phyloP scores from a whole-genome alignment of 2,888 invertebrate genomes.

The Zonitis immaculata region DNA sequence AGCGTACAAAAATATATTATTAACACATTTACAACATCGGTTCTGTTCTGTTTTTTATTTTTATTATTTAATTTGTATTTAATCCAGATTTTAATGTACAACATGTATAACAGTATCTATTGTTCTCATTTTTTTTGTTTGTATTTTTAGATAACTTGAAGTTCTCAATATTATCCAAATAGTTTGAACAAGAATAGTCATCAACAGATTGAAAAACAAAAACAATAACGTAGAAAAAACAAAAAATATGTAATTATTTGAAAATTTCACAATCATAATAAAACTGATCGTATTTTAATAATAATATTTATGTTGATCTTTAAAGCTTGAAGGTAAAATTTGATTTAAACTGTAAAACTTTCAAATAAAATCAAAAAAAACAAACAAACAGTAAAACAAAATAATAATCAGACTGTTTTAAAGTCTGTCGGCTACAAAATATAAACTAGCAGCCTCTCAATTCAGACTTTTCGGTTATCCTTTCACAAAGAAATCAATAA shows the following conservation, averaged over 20 bases:
- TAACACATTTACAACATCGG: slow-evolving; percentile 42
- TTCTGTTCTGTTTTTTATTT: slow-evolving; percentile 26
- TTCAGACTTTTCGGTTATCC: slow-evolving; percentile 41
- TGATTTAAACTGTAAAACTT: background rate
- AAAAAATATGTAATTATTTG: background rate
- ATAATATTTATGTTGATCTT: too few relatives aligned
- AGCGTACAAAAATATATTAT: slow-evolving; percentile 50
- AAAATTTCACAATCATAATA: slow-evolving; percentile 11
- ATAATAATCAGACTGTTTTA: background rate
- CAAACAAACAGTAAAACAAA: slow-evolving; percentile 10
- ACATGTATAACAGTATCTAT: slow-evolving; percentile 22
- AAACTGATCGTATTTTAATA: background rate
- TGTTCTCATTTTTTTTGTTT: too few relatives aligned
- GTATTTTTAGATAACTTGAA: background rate
- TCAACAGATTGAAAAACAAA: background rate
- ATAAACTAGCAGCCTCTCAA: slow-evolving; percentile 44
- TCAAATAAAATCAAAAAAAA: background rate
- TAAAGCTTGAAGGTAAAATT: slow-evolving; percentile 2
- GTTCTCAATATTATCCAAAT: background rate
- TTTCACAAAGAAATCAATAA: too few relatives aligned
- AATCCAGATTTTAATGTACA: slow-evolving; percentile 24
- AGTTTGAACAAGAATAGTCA: background rate
- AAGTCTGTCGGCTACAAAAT: slow-evolving; percentile 42
- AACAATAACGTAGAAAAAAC: background rate
- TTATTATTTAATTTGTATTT: slow-evolving; percentile 35